Evolutionary conservation across 2,113 vertebrate genomes (phyloP), one percentile per base, ranked within the genome.

Genomic region (Salvator merianae): DNA sequence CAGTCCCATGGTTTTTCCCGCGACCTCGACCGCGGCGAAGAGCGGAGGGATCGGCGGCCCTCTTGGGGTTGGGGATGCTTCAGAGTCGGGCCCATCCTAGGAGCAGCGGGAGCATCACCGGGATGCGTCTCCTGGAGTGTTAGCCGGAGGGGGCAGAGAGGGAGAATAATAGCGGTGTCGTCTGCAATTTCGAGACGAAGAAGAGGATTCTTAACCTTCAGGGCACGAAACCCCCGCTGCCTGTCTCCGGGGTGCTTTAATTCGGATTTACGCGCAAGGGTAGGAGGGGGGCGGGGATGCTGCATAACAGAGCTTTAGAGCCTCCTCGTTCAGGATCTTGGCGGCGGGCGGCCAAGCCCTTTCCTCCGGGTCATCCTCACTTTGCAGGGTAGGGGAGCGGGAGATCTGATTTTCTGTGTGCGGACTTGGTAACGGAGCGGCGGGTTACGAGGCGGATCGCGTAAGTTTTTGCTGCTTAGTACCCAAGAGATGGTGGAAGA

Each of bases 211-310:
- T 59, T 47, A 63, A 79, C 77, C 77, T 85, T 79, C 70, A 79
- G 53, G 53, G 75, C 30, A 36, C 22, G 34, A n/a, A 22, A 30
- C 38, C 43, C 36, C 30, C 55, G 32, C 32, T 1, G 63, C 40
- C 14, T 18, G 32, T 72, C 26, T 28, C 80, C 7, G 9, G 34
- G 69, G 68, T 34, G 59, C 28, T 36, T 18, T 28, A 62, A 79
- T 36, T 69, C 13, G 30, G 36, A 38, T 84, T 72, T 36, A 7
- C 77, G 20, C 32, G 36, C 47, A 32, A 53, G 36, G 36, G 40
- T 36, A 71, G 68, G 78, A 72, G 77, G 83, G 30, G 83, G 83
- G 83, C 83, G 83, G 77, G 77, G 77, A 85, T 73, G 77, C 77
- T 34, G 77, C 68, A 50, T 43, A 20, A 63, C 62, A 12, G 55